phyloP scores from a whole-genome alignment of 2,113 vertebrate genomes.

The Chelonoidis abingdonii region DNA sequence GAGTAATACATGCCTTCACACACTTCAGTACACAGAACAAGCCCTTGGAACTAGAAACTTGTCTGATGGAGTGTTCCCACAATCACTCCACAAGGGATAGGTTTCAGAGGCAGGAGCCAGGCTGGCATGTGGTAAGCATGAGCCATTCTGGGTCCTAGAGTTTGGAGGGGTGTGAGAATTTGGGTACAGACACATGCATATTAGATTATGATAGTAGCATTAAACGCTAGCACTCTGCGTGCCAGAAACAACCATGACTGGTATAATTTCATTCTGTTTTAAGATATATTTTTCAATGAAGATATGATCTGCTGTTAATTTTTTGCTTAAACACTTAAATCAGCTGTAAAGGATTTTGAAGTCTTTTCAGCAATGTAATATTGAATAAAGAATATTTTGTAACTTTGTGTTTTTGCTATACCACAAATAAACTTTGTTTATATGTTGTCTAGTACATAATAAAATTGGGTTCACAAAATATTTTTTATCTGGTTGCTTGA shows the following conservation, averaged over 20 bases:
- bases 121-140: not conserved
- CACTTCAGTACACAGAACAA: conserved; percentile 10
- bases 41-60: conserved; percentile 40
- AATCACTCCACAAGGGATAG: accelerated
- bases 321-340: not conserved
- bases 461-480: conserved; percentile 41
- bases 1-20: not conserved
- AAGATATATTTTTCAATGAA: not conserved
- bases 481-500: conserved; percentile 43
- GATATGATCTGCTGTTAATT: not conserved
- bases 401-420: conserved; percentile 1
- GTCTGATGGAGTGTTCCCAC: not conserved
- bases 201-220: not conserved
- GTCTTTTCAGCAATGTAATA: conserved; percentile 12
- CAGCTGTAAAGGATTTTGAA: conserved; percentile 24
- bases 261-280: accelerated
- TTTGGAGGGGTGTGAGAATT: not conserved
- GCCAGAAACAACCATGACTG: not conserved
- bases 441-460: not conserved
- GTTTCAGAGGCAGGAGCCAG: not conserved
- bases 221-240: accelerated
- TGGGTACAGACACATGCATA: accelerated
- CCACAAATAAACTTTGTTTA: not conserved
- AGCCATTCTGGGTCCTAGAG: not conserved
- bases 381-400: conserved; percentile 20